These are phyloP conservation scores for Disparrhopalites patrizii DNA, from an alignment of 2,888 invertebrate genomes.

Conservation along the genomic window DNA sequence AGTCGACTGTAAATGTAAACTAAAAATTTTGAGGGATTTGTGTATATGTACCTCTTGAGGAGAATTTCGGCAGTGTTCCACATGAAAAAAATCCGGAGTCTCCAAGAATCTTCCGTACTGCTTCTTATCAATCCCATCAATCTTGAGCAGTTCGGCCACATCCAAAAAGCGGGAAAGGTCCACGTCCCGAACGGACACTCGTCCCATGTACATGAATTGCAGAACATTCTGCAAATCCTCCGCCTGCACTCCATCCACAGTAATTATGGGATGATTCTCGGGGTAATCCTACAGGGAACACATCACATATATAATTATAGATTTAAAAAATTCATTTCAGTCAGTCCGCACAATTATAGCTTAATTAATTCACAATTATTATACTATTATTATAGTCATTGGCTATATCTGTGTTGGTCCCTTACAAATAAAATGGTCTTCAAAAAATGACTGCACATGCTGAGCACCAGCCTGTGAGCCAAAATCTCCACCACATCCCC, in stretches of 20 bases:
- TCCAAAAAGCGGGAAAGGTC: constrained; percentile 8
- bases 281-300: not conserved
- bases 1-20: no score
- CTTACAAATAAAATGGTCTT: constrained; percentile 7
- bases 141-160: not conserved
- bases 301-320: not conserved
- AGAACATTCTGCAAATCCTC: constrained; percentile 1
- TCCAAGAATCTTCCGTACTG: not conserved
- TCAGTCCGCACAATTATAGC: no score
- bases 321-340: no score
- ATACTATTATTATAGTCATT: no score
- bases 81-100: not conserved
- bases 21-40: no score
- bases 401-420: not conserved
- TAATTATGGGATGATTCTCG: constrained; percentile 4
- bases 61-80: no score
- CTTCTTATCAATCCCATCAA: constrained; percentile 4
- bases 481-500: not conserved
- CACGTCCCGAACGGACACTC: not conserved
- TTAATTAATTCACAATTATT: no score
- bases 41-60: not conserved
- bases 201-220: constrained; percentile 19
- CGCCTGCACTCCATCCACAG: constrained; percentile 9
- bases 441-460: constrained; percentile 10
- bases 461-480: constrained; percentile 13